Base-by-base conservation (phyloP, 2,797 vertebrate genomes). In the Ara ararauna region DNA sequence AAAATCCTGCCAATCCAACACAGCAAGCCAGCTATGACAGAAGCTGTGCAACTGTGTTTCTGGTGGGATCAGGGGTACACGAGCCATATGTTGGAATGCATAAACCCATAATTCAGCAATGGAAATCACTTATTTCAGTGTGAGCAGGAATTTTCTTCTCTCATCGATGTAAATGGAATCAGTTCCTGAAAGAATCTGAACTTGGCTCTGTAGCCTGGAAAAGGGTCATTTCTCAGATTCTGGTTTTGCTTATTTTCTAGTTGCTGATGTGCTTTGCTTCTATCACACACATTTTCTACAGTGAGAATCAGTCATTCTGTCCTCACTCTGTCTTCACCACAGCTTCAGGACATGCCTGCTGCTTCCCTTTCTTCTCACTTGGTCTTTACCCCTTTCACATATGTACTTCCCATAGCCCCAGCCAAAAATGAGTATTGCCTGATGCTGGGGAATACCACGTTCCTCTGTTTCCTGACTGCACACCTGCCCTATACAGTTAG, bases 31-130 rank as follows among this genome's bases (percentile, higher is more conserved):
- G 84, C 72, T 92, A 5, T 32, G 87, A 74, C 68, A 89, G 61
- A 56, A 71, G 26, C 51, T 66, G 74, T 60, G 74, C 47, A 87
- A 7, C 16, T 19, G n/a, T 90, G 87, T 87, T 97, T 87, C 92
- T 71, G 79, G 45, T 87, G 78, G 62, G 95, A 91, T 96, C 94
- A 95, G 65, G 65, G 89, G 92, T 66, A 95, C 89, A 86, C 44
- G 32, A 53, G 62, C 87, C 92, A 94, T 27, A 96, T 93, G 92
- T 80, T 50, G 53, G 51, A 75, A 53, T 5, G 45, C 68, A 91
- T 54, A 72, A 50, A 62, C 48, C 2, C n/a, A 30, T 61, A 54
- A 54, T 48, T 60, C 75, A 78, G 79, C 76, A 75, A 29, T 94
- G 91, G 90, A 93, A 94, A 95, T 32, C 48, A 61, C 36, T 2